Evolutionary conservation across 1,140 invertebrate species (phyloP), one percentile per base, ranked within the genome.

Genomic region (Myzus persicae): DNA sequence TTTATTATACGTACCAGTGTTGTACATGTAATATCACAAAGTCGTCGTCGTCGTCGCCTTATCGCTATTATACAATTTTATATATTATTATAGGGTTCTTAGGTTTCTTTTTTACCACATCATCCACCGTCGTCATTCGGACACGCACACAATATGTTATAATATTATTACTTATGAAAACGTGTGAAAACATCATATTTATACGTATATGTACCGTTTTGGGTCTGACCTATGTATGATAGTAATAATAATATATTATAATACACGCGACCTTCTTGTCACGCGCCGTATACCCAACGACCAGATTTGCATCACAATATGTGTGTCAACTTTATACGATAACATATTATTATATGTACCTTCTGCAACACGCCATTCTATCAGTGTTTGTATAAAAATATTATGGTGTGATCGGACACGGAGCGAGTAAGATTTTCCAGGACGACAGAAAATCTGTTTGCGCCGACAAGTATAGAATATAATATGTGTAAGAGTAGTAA

Each of bases 191-290:
- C 31, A 76, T n/a, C 4, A 76, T 76, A n/a, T 76, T 76, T 76
- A n/a, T n/a, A 5, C 14, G 59, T n/a, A 76, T 51, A 51, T 11
- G 46, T 76, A 67, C 31, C 59, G n/a, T 76, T 76, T 76, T 2
- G 59, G 14, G 59, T 76, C 1, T 76, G 59, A 76, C 14, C 59
- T 76, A 18, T 18, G 59, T 76, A 76, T n/a, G 4, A 76, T 67
- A 67, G 59, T 76, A 76, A 76, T 76, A 76, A 76, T 36, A 76
- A 76, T 76, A 76, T 76, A 76, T 76, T 76, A 76, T n/a, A 76
- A 76, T n/a, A 76, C 31, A 76, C 59, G n/a, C 14, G 31, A 76
- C 59, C 59, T 76, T n/a, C 59, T 31, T 76, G 59, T 76, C 59
- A 76, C 59, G 31, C 31, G 11, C 5, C n/a, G 14, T n/a, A 76